Evolutionary conservation across 2,797 vertebrate species (phyloP).

Genomic region (Sandelia bainsii): DNA sequence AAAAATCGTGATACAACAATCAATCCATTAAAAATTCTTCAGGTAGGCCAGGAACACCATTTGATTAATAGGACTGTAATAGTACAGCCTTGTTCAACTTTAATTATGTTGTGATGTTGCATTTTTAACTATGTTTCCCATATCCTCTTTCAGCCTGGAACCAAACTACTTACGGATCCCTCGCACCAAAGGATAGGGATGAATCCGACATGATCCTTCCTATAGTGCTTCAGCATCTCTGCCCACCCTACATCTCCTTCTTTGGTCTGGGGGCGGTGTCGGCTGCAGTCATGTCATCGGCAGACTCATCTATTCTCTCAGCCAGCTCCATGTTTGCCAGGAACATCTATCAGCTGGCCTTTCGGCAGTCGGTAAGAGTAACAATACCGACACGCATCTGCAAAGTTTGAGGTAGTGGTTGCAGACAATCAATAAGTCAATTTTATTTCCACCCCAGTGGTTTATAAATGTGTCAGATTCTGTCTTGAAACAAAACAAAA

Average conservation of each 20-base stretch:
- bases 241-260: conserved; percentile 93
- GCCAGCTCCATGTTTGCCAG: conserved; percentile 99
- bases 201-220: conserved; percentile 98
- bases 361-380: conserved; percentile 93
- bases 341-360: conserved; percentile 96
- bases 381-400: not conserved
- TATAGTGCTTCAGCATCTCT: conserved; percentile 95
- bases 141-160: conserved; percentile 90
- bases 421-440: conserved; percentile 27
- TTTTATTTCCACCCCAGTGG: conserved; percentile 9
- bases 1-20: conserved; percentile 3
- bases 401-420: conserved; percentile 16
- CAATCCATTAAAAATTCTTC: conserved; percentile 10
- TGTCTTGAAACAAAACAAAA: not conserved
- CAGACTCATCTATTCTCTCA: conserved; percentile 97
- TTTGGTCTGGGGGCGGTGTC: conserved; percentile 97
- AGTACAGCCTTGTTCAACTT: conserved; percentile 10
- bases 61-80: not conserved
- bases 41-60: not conserved
- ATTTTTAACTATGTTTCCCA: not conserved
- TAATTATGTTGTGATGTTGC: not conserved
- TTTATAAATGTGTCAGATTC: conserved; percentile 24
- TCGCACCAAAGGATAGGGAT: conserved; percentile 87
- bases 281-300: conserved; percentile 98
- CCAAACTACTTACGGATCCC: conserved; percentile 88